These are phyloP conservation scores for Pteropus rufus DNA, from an alignment of 2,797 vertebrate species.

Conservation along the genomic window DNA sequence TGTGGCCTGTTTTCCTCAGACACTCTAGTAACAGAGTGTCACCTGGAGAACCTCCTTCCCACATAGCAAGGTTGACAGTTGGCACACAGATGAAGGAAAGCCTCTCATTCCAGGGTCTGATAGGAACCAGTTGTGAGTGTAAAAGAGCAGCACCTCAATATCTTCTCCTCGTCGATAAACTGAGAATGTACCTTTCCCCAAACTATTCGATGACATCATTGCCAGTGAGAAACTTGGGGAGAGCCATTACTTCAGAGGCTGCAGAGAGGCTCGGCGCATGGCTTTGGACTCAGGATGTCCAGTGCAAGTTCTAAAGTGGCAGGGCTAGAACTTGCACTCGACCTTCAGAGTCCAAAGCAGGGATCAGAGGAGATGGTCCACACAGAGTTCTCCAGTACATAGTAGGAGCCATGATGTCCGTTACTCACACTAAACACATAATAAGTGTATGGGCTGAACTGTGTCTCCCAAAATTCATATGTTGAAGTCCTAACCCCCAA, in stretches of 20 bases:
- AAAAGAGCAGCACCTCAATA: neutral
- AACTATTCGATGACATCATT: neutral
- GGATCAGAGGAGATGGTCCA: neutral
- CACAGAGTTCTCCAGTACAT: neutral
- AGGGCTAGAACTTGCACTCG: too few species aligned
- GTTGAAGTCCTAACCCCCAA: neutral
- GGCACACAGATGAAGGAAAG: neutral
- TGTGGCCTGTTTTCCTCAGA: neutral
- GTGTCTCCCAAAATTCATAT: neutral
- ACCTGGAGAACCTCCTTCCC: neutral
- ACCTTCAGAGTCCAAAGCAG: too few species aligned
- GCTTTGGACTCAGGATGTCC: neutral
- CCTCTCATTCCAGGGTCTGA: neutral
- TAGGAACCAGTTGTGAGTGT: accelerated
- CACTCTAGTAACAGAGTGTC: neutral
- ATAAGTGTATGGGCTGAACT: accelerated
- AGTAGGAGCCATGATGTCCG: neutral
- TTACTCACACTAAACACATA: too few species aligned
- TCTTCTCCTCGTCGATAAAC: neutral
- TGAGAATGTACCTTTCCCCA: neutral
- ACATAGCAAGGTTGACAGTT: accelerated
- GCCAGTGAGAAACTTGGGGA: accelerated
- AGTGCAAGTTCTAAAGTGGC: neutral
- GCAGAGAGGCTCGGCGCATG: accelerated
- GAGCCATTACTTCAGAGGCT: neutral